Base-by-base conservation (phyloP, 2,888 invertebrate species). In the Anodontia alba region DNA sequence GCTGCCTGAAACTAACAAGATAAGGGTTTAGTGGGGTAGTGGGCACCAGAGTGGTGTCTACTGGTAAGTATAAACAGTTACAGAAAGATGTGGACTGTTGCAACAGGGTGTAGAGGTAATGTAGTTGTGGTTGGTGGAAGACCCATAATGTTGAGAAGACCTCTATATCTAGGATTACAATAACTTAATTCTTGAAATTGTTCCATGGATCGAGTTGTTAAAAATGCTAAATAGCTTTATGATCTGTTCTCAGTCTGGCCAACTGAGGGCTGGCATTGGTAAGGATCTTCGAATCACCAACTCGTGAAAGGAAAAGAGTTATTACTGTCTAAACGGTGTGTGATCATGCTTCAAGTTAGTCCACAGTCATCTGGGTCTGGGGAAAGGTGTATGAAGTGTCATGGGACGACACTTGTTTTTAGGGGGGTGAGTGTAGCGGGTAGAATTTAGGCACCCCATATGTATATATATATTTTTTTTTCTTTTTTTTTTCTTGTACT, bases 401-500 rank as follows among this genome's bases (percentile, higher is more conserved):
- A 29, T 2, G 57, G 57, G 57, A 26, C 29, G 57, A 57, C 57
- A 57, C 57, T 57, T 57, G 57, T 57, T 57, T 57, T 57, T 57
- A 26, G 57, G 2, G 29, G 57, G 57, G 57, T 17, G 51, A 5
- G 51, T 51, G 51, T 51, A 51, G n/a, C 51, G n/a, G n/a, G n/a
- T n/a, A n/a, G n/a, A n/a, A n/a, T n/a, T n/a, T n/a, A n/a, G n/a
- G n/a, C n/a, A n/a, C n/a, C n/a, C n/a, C n/a, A n/a, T n/a, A n/a
- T n/a, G n/a, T n/a, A n/a, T n/a, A n/a, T n/a, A n/a, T n/a, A n/a
- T n/a, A n/a, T n/a, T n/a, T n/a, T n/a, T n/a, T n/a, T n/a, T n/a
- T n/a, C n/a, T n/a, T n/a, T n/a, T n/a, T n/a, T n/a, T n/a, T n/a
- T n/a, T n/a, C n/a, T n/a, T n/a, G n/a, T n/a, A n/a, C n/a, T n/a